Evolutionary conservation across 2,797 vertebrate genomes (phyloP), one percentile per base, ranked within the genome.

Genomic region (Babyrousa celebensis): DNA sequence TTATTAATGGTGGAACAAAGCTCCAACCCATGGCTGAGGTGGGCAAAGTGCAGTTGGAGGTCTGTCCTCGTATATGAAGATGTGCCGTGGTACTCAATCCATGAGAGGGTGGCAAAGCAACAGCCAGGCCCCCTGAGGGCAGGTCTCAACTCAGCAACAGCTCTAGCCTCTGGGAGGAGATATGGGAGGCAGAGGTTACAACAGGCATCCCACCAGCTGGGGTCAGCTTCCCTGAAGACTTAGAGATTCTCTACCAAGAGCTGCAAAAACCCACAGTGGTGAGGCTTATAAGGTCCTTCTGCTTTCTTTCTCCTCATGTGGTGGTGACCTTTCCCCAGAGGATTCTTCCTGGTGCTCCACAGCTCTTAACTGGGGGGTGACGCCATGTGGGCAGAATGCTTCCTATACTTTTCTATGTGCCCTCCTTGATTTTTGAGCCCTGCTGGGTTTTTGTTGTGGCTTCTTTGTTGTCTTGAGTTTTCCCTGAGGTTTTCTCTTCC

Each of bases 381-480:
- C 6, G 6, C 4, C 54, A 52, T 70, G 21, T 3, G 4, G 29
- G 36, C 12, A 18, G 56, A 65, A 27, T 10, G 15, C 87, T 56
- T 58, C 23, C 15, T 74, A 74, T 32, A 11, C 17, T 29, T 58
- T 62, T 16, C n/a, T 43, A 2, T 8, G 65, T 15, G 36, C 23
- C 36, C 17, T 52, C 32, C 58, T 74, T 25, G 60, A 25, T 32
- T 36, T 68, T 9, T 60, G 43, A 83, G 78, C 54, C 77, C 9
- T 2, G 5, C 20, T 7, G 20, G n/a, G 20, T 6, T 6, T 82
- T 74, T 71, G 36, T 25, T 48, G 27, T 27, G 40, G 18, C 68
- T 68, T 18, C 52, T 87, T 67, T 82, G 29, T 75, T 48, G 67
- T 67, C 67, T 60, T 36, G 74, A 65, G 21, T 18, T 92, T 75